These are phyloP conservation scores for Amphiprion ocellaris DNA, from an alignment of 2,113 vertebrate species.

Conservation along the genomic window DNA sequence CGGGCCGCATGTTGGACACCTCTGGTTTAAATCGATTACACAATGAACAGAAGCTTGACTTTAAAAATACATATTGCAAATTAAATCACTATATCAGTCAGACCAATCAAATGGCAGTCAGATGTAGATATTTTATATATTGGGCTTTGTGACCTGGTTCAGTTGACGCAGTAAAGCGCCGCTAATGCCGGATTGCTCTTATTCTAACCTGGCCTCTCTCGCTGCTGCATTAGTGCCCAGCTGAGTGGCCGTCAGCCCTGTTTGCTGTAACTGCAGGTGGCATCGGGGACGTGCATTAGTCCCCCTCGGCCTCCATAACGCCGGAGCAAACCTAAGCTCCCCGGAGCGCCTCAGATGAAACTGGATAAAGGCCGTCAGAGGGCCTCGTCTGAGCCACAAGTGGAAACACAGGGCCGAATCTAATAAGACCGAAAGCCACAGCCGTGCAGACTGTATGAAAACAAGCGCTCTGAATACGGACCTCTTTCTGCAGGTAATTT, in stretches of 20 bases:
- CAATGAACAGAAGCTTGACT: too few relatives aligned
- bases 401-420: slow-evolving; percentile 66
- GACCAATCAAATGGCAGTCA: too few relatives aligned
- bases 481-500: slow-evolving; percentile 58
- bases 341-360: slow-evolving; percentile 55
- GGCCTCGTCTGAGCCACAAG: slow-evolving; percentile 53
- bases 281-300: slow-evolving; percentile 64
- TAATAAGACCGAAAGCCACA: slow-evolving; percentile 58
- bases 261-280: slow-evolving; percentile 73
- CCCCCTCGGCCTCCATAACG: slow-evolving; percentile 10
- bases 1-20: too few relatives aligned
- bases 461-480: slow-evolving; percentile 39
- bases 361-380: slow-evolving; percentile 65
- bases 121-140: not conserved
- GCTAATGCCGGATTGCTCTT: not conserved
- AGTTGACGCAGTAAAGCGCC: slow-evolving; percentile 19
- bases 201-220: slow-evolving; percentile 12
- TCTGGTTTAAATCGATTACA: too few relatives aligned
- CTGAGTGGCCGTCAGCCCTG: slow-evolving; percentile 60
- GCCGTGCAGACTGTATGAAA: slow-evolving; percentile 64
- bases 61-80: too few relatives aligned
- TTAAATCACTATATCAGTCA: too few relatives aligned
- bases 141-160: slow-evolving; percentile 12
- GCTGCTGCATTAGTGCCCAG: slow-evolving; percentile 49
- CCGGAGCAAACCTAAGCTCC: slow-evolving; percentile 41